Conservation (phyloP, 1,140 invertebrate genomes). For the Drosophila quadrilineata region DNA sequence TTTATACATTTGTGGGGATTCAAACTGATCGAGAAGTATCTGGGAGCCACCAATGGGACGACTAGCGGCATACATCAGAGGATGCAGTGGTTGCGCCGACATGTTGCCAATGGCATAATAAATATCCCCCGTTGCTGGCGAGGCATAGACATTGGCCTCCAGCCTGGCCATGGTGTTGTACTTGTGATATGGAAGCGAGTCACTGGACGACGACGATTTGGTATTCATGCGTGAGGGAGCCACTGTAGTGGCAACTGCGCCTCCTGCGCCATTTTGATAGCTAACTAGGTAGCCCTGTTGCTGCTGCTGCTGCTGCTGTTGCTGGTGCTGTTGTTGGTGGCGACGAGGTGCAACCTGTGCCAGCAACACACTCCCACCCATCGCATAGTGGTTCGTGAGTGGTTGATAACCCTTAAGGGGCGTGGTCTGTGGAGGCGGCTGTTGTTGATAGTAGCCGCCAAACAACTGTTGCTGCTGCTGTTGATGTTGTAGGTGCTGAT, state of each 20-base stretch:
- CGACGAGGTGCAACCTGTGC: conserved; percentile 26
- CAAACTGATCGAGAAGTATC: conserved; percentile 66
- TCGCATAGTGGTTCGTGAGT: conserved; percentile 44
- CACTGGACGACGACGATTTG: conserved; percentile 80
- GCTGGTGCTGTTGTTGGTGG: conserved; percentile 18
- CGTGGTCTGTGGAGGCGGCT: conserved; percentile 15
- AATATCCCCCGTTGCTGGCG: conserved; percentile 44
- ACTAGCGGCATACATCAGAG: conserved; percentile 71
- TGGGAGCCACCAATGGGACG: conserved; percentile 73
- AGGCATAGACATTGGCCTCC: conserved; percentile 57
- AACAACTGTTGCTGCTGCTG: conserved; percentile 31
- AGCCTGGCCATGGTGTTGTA: conserved; percentile 70
- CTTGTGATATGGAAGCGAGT: conserved; percentile 74
- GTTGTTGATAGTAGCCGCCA: conserved; percentile 34
- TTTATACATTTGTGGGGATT: conserved; percentile 76
- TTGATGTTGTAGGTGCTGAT: conserved; percentile 30
- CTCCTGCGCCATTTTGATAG: conserved; percentile 49
- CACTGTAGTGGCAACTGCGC: conserved; percentile 23
- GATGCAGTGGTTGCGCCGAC: conserved; percentile 39
- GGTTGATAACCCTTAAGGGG: conserved; percentile 6
- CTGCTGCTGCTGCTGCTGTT: conserved; percentile 30
- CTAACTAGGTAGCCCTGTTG: conserved; percentile 56
- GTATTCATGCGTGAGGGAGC: conserved; percentile 73
- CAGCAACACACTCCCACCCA: conserved; percentile 34
- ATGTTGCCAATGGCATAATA: conserved; percentile 57